phyloP scores from a whole-genome alignment of 2,113 vertebrate species.

The Podilymbus podiceps region DNA sequence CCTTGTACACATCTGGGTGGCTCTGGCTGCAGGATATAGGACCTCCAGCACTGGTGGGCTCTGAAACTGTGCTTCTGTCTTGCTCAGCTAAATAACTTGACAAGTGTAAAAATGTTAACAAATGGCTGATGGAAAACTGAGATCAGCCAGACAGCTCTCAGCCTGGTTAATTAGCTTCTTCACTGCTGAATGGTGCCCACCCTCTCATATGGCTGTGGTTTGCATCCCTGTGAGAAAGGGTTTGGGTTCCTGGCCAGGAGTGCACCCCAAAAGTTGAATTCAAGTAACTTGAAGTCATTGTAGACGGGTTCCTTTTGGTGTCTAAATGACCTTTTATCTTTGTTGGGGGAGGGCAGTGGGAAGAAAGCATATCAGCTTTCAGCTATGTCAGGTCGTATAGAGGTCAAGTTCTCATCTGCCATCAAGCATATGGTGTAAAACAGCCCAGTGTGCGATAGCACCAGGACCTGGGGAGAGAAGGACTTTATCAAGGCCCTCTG shows the following conservation, averaged over 20 bases:
- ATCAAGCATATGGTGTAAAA: neutral
- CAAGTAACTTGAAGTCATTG: neutral
- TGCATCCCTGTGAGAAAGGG: slow-evolving; percentile 25
- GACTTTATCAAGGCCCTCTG: neutral
- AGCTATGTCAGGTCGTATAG: neutral
- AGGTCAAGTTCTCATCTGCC: slow-evolving; percentile 45
- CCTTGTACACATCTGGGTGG: neutral
- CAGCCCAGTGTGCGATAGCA: neutral
- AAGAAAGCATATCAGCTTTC: slow-evolving; percentile 43
- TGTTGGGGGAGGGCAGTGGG: neutral
- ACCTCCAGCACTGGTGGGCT: neutral
- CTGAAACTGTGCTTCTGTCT: neutral
- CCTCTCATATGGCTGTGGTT: slow-evolving; percentile 7
- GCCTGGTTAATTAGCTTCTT: slow-evolving; percentile 64
- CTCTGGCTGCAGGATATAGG: neutral
- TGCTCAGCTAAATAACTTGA: slow-evolving; percentile 42
- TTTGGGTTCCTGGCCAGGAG: slow-evolving; percentile 15
- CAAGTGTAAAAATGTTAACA: slow-evolving; percentile 46
- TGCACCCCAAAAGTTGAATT: slow-evolving; percentile 11
- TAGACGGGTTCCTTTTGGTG: neutral
- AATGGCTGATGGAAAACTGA: slow-evolving; percentile 58
- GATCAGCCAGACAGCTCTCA: slow-evolving; percentile 59
- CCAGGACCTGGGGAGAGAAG: neutral
- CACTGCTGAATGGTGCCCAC: slow-evolving; percentile 62
- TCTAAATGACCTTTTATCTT: slow-evolving; percentile 50